Conservation (phyloP, 2,113 vertebrate species). For the Catharus fuscescens region DNA sequence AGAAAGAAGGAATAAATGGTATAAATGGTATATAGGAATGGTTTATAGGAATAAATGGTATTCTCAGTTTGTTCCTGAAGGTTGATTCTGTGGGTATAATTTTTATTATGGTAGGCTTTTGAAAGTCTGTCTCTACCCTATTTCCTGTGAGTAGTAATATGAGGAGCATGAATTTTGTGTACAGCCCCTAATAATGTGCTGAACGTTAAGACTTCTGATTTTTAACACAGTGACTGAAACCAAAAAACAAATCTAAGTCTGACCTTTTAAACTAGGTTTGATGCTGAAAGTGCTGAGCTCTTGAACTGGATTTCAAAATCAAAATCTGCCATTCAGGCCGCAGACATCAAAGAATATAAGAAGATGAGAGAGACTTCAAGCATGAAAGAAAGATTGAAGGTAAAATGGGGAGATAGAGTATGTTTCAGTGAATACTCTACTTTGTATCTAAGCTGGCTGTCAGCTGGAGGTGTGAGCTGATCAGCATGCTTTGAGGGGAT, state of each 20-base stretch:
- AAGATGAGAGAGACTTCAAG: constrained; percentile 77
- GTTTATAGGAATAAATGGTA: no score
- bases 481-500: constrained; percentile 1
- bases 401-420: constrained; percentile 59
- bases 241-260: neutral
- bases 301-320: constrained; percentile 84
- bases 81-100: neutral
- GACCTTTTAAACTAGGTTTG: constrained; percentile 80
- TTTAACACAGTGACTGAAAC: neutral
- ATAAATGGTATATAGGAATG: neutral
- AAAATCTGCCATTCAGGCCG: constrained; percentile 76
- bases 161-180: neutral
- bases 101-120: neutral
- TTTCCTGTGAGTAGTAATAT: neutral
- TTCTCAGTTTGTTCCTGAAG: neutral
- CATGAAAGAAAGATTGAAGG: constrained; percentile 85
- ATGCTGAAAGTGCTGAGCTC: constrained; percentile 80
- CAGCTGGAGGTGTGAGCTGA: constrained; percentile 20
- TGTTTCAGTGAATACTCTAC: constrained; percentile 16
- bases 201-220: neutral
- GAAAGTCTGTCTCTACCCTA: neutral
- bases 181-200: neutral
- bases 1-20: neutral
- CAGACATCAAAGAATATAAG: constrained; percentile 81
- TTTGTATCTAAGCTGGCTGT: constrained; percentile 37